phyloP scores from a whole-genome alignment of 35 echinoderm and acorn worm genomes.

The Heliocidaris tuberculata region DNA sequence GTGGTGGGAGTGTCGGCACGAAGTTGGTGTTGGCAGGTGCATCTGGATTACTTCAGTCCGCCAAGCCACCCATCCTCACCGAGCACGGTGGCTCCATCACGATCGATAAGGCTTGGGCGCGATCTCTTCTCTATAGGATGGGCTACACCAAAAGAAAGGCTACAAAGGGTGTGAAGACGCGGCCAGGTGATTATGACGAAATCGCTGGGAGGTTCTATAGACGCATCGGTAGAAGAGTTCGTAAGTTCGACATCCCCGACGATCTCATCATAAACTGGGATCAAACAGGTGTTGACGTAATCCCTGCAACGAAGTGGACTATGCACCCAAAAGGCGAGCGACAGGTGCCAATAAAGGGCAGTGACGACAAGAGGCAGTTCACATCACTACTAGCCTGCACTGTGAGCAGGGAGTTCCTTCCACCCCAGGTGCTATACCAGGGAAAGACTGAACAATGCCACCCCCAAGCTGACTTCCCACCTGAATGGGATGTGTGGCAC shows the following conservation, averaged over 20 bases:
- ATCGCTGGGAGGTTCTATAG: conserved; percentile 34
- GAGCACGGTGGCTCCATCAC: neutral
- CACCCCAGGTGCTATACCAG: conserved; percentile 56
- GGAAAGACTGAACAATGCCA: conserved; percentile 51
- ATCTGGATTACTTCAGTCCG: neutral
- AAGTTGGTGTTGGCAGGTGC: conserved; percentile 20
- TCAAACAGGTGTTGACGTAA: conserved; percentile 38
- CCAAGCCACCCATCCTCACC: conserved; percentile 20
- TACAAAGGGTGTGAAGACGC: conserved; percentile 32
- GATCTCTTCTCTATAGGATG: conserved; percentile 29
- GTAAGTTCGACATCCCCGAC: conserved; percentile 46
- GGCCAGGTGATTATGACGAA: conserved; percentile 19
- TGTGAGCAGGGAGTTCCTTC: neutral
- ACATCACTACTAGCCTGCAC: conserved; percentile 41
- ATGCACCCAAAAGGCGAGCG: conserved; percentile 17
- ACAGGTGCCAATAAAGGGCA: conserved; percentile 47
- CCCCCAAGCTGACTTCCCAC: neutral
- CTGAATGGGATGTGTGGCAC: conserved; percentile 54
- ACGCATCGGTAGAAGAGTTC: neutral
- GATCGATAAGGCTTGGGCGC: conserved; percentile 45
- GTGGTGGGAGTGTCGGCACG: conserved; percentile 29
- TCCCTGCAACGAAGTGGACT: conserved; percentile 46
- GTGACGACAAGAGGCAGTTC: conserved; percentile 54
- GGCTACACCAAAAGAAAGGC: conserved; percentile 57
- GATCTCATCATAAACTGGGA: conserved; percentile 65